These are phyloP conservation scores for Carassius auratus DNA, from an alignment of 2,113 vertebrate genomes.

Conservation along the genomic window DNA sequence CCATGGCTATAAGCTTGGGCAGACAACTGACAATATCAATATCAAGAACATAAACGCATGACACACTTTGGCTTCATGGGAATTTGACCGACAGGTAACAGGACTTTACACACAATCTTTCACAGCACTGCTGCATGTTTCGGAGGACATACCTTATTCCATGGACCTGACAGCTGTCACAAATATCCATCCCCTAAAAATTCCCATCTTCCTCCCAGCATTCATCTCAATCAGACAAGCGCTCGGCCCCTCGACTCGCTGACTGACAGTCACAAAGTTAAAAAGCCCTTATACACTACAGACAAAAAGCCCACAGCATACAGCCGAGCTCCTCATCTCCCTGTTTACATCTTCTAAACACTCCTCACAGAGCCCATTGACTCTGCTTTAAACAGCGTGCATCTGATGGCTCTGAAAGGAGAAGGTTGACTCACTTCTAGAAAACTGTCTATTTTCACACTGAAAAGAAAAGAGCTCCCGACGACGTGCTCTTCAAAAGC, in stretches of 20 bases:
- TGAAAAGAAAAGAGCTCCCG: constrained; percentile 10
- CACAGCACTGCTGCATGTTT: neutral
- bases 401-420: constrained; percentile 37
- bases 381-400: constrained; percentile 32
- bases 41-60: neutral
- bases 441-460: constrained; percentile 43
- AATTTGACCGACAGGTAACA: constrained; percentile 16
- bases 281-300: constrained; percentile 12
- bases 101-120: neutral
- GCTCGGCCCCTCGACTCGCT: neutral
- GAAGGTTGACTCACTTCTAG: constrained; percentile 25
- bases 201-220: constrained; percentile 1
- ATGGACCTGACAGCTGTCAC: constrained; percentile 7
- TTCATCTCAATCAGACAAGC: constrained; percentile 41
- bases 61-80: neutral
- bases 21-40: neutral
- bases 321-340: neutral
- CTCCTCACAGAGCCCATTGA: constrained; percentile 46
- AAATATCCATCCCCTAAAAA: neutral
- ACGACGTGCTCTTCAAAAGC: neutral
- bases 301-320: constrained; percentile 20
- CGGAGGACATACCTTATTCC: neutral
- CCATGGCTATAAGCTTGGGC: neutral
- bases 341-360: constrained; percentile 41
- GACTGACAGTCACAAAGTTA: constrained; percentile 31